phyloP scores from a whole-genome alignment of 2,797 vertebrate genomes.

The Cynopterus sphinx region DNA sequence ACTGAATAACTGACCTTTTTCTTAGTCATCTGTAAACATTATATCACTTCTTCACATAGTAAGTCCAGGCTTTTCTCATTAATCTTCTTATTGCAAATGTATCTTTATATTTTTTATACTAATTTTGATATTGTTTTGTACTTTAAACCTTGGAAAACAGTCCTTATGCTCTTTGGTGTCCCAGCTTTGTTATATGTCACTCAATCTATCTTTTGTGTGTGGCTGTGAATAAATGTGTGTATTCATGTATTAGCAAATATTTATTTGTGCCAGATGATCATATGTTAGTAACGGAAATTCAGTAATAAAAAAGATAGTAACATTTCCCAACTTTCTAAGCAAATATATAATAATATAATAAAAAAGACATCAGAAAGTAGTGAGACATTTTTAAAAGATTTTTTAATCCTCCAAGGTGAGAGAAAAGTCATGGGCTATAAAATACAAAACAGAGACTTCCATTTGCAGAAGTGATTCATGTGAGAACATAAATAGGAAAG shows the following conservation, averaged over 20 bases:
- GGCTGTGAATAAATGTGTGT: not conserved
- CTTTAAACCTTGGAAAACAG: not conserved
- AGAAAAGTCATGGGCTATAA: not conserved
- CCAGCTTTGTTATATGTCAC: not conserved
- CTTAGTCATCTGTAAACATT: not conserved
- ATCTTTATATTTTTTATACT: not conserved
- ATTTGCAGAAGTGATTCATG: not conserved
- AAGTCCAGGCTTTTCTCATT: not conserved
- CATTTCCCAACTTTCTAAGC: not conserved
- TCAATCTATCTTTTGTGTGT: not conserved
- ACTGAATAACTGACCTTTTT: not conserved
- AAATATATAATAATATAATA: not conserved
- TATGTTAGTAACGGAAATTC: not conserved
- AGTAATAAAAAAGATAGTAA: not conserved
- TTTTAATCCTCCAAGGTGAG: not conserved
- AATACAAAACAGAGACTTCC: not conserved
- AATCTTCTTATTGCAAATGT: not conserved
- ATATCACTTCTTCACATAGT: not conserved
- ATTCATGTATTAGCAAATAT: not conserved
- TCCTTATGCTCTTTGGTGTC: not conserved
- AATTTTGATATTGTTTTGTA: not conserved
- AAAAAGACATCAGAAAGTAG: constrained; percentile 5
- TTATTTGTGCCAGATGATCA: not conserved
- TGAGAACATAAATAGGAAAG: not conserved
- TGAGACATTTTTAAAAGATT: not conserved